A percentile compares a stretch with the other conserved stretches of the same genome.
These are phyloP conservation scores for Andrena trimmerana DNA, from an alignment of 2,888 invertebrate species.

Conservation along the genomic window DNA sequence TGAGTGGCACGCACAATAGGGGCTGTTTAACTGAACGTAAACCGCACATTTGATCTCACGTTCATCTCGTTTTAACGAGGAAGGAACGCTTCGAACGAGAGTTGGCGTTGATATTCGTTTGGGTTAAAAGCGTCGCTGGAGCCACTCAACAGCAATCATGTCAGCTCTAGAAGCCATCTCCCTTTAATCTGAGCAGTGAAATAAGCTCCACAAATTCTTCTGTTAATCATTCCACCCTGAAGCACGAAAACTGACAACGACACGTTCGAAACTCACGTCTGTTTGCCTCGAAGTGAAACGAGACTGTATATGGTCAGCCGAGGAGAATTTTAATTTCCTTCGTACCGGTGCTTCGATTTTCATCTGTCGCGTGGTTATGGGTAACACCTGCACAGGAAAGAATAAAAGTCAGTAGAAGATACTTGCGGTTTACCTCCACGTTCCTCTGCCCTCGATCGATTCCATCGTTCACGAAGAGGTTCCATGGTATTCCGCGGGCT, in stretches of 20 bases:
- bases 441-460: slow-evolving; percentile 38
- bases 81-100: neutral
- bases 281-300: neutral
- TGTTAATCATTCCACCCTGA: neutral
- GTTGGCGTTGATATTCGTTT: neutral
- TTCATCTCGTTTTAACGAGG: slow-evolving; percentile 3
- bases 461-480: neutral
- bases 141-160: neutral
- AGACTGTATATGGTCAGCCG: neutral
- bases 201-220: neutral
- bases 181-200: slow-evolving; percentile 17
- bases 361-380: slow-evolving; percentile 12
- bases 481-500: slow-evolving; percentile 28
- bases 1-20: neutral
- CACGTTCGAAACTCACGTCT: neutral
- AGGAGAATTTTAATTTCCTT: neutral
- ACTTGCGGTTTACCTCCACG: neutral
- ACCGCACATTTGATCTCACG: neutral
- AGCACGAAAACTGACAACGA: neutral
- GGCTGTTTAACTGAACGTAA: neutral
- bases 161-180: neutral
- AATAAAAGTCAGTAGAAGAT: slow-evolving; percentile 3
- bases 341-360: neutral
- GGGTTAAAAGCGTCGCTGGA: slow-evolving; percentile 17
- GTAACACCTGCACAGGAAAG: slow-evolving; percentile 14